Evolutionary conservation across 2,888 invertebrate species (phyloP).

Genomic region (Cyclophora punctaria): DNA sequence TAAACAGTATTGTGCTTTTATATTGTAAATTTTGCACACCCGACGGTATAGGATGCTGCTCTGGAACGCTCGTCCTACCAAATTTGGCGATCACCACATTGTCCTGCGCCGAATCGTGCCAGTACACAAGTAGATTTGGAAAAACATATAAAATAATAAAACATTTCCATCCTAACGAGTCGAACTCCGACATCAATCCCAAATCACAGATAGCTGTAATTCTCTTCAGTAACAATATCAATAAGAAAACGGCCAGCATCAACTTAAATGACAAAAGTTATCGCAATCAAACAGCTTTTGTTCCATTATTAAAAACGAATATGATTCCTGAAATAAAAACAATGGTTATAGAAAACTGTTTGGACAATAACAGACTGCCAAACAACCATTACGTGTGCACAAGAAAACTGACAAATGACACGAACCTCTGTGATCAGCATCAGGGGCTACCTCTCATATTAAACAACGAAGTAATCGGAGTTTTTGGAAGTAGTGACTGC

Average conservation of each 20-base stretch:
- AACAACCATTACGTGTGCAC: constrained; percentile 32
- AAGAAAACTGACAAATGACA: constrained; percentile 16
- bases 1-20: constrained; percentile 29
- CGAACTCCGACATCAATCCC: too few species aligned
- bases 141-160: constrained; percentile 14
- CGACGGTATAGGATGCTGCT: constrained; percentile 27
- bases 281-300: constrained; percentile 26
- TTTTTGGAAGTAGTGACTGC: constrained; percentile 23
- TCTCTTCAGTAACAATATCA: too few species aligned
- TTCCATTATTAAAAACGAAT: constrained; percentile 22
- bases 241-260: not conserved
- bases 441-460: constrained; percentile 42
- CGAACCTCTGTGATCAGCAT: constrained; percentile 17
- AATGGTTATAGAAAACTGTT: not conserved
- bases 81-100: constrained; percentile 38
- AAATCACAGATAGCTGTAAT: too few species aligned
- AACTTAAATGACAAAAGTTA: constrained; percentile 2
- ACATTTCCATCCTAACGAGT: not conserved
- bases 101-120: constrained; percentile 40
- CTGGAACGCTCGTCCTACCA: constrained; percentile 36
- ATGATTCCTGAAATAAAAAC: not conserved
- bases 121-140: constrained; percentile 16
- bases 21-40: constrained; percentile 24
- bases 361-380: not conserved
- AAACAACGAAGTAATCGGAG: constrained; percentile 33